Base-by-base conservation (phyloP, 2,113 vertebrate species). In the Anguilla rostrata region DNA sequence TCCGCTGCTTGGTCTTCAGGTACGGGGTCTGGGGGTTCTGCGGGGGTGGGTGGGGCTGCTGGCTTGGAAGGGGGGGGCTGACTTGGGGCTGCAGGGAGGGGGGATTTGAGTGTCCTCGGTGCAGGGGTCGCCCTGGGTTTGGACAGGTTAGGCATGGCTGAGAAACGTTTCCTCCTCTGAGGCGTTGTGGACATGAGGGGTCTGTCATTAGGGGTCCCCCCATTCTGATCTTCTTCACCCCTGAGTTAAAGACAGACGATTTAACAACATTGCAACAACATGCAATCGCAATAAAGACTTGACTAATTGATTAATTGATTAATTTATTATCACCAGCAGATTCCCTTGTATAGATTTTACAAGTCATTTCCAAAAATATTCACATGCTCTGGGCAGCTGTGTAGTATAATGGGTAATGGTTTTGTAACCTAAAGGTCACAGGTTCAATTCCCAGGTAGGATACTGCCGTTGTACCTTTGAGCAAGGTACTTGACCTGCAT, bases 111-210 rank as follows among this genome's bases (percentile, higher is more conserved):
- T 29, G 81, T 86, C 84, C 83, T 87, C 66, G 84, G n/a, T 12
- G 12, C 82, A 39, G 89, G 87, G 87, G 86, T 91, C 39, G 92
- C 84, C 88, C 92, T 92, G 84, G 95, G 95, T 87, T 94, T 95
- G 78, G 87, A 89, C 56, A 95, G 86, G 91, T 95, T 95, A 56
- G 94, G 94, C 87, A 92, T 87, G 46, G 93, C 96, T 56, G 95
- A 94, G 78, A 96, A 84, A 66, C 95, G 92, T 86, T 95, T 95
- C 92, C 96, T 96, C 90, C 96, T 96, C 88, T 95, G 95, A 0
- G 89, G 78, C 87, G 87, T 92, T 88, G 92, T 46, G 85, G 92
- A 87, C 49, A 90, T 46, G 85, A 89, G 82, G 84, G 92, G 93
- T 85, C 40, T 90, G 86, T 91, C 92, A 89, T 88, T 92, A 86